Evolutionary conservation across 2,113 vertebrate genomes (phyloP).

Genomic region (Dipodomys merriami): DNA sequence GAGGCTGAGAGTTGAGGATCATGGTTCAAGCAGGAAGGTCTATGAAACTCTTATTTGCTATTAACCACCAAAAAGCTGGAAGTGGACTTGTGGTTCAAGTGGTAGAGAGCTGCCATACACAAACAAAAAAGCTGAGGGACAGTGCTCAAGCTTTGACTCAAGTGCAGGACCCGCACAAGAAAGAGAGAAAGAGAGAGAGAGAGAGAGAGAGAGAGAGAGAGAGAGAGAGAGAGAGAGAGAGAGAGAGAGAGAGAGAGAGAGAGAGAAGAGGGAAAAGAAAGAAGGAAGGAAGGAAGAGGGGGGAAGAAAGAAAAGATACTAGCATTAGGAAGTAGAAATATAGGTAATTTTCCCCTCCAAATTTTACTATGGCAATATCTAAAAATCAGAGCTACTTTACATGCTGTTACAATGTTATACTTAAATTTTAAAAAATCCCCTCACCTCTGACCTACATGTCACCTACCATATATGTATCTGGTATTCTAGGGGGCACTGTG

Average conservation of each 20-base stretch:
- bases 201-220: no score
- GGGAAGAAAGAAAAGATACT: neutral
- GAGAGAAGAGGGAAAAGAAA: neutral
- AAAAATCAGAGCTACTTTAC: neutral
- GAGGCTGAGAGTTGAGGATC: no score
- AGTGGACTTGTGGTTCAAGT: neutral
- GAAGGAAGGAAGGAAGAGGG: neutral
- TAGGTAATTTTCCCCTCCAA: neutral
- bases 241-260: no score
- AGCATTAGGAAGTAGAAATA: neutral
- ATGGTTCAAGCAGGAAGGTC: no score
- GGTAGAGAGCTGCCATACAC: no score
- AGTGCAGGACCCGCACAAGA: no score
- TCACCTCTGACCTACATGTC: neutral
- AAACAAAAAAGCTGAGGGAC: no score
- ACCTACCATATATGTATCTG: neutral
- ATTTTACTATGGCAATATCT: neutral
- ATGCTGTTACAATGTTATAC: neutral
- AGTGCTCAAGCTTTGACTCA: no score
- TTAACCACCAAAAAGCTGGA: neutral
- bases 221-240: no score
- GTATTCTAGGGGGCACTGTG: neutral
- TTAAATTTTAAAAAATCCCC: neutral
- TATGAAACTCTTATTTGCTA: no score
- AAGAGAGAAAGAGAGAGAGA: no score